Evolutionary conservation across 2,113 vertebrate genomes (phyloP).

Genomic region (Zapornia atra): DNA sequence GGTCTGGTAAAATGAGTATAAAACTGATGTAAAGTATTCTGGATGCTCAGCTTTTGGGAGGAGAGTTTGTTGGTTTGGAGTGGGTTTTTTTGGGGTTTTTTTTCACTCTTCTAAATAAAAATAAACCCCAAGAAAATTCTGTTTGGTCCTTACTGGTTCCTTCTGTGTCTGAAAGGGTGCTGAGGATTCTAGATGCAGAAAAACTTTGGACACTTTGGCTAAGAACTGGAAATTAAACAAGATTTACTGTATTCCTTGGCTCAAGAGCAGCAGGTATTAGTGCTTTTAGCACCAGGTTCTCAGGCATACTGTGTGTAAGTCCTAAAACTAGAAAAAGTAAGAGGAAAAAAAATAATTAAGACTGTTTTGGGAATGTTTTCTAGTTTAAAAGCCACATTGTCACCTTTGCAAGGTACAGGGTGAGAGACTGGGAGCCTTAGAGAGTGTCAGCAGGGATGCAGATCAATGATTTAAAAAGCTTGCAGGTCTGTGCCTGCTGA

Average conservation of each 20-base stretch:
- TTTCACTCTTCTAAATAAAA: not conserved
- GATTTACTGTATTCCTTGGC: not conserved
- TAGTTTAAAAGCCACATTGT: not conserved
- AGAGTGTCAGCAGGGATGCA: not conserved
- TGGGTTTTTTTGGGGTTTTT: not conserved
- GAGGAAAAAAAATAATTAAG: fast-evolving
- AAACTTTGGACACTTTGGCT: not conserved
- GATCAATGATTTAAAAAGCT: not conserved
- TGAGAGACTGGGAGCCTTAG: not conserved
- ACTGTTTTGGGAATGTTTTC: not conserved
- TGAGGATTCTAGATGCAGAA: not conserved
- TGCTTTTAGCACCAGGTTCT: not conserved
- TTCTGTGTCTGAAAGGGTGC: not conserved
- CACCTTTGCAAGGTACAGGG: not conserved
- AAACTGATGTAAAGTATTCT: not conserved
- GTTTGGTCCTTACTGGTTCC: not conserved
- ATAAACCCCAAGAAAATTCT: not conserved
- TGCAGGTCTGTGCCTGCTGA: not conserved
- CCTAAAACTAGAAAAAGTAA: not conserved
- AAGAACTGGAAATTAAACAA: not conserved
- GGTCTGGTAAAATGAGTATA: not conserved
- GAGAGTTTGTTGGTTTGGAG: too few species aligned
- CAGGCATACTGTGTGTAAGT: not conserved
- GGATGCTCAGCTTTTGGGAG: not conserved
- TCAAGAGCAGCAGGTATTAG: not conserved